Base-by-base conservation (phyloP, 2,888 invertebrate species). In the Drosophila flavopinicola region DNA sequence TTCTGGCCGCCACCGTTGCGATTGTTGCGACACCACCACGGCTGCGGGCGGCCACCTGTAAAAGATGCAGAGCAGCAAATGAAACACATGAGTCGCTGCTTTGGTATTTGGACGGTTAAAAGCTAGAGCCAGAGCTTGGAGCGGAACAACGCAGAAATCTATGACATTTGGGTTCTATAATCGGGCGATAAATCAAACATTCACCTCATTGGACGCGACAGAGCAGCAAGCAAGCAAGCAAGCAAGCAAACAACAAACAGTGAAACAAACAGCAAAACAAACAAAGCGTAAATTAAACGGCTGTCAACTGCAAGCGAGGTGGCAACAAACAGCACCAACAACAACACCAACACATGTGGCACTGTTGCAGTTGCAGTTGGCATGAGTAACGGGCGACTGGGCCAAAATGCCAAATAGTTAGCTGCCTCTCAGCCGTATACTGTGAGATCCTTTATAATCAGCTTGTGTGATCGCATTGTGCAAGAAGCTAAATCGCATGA, bases 21-120 rank as follows among this genome's bases (percentile, higher is more conserved):
- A 83, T 91, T 90, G 64, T 90, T 90, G 67, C 91, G 89, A 85
- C 91, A 91, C 91, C 91, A 91, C 91, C 91, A 91, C 11, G 91
- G 91, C 76, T 90, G 87, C 58, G 90, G 89, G 49, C 89, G 89
- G 52, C 90, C 91, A 83, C 89, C 90, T 90, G 77, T 51, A 75
- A 72, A 32, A 54, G 20, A 53, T 5, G 35, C 25, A 66, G 54
- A 37, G 53, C 32, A 39, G 27, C 7, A 10, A 9, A 11, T 25
- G 37, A 15, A 30, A 24, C 33, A 59, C 27, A 39, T 67, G 78
- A 78, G 78, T 74, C 24, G 54, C 47, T 58, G 53, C 56, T 41
- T 63, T 83, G 72, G 69, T 61, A 78, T 80, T 45, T 64, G 39
- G 35, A 35, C 51, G 20, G 47, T 24, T 13, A 17, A 38, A 17